These are phyloP conservation scores for Merops nubicus DNA, from an alignment of 2,113 vertebrate species.

Conservation along the genomic window DNA sequence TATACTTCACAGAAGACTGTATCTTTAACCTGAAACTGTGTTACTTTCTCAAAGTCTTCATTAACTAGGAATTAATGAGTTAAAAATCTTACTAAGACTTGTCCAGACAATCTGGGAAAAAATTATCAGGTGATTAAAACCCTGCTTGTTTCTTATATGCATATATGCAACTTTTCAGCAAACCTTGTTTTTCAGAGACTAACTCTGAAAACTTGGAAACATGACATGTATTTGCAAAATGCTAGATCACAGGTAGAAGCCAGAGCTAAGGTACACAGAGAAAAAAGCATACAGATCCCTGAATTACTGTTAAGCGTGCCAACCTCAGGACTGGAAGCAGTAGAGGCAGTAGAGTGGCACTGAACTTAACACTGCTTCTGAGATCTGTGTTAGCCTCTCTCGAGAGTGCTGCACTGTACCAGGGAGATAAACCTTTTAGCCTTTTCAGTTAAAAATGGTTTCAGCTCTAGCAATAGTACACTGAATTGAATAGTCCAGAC, in stretches of 20 bases:
- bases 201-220: not conserved
- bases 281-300: not conserved
- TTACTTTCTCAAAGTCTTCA: not conserved
- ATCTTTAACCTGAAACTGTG: not conserved
- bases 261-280: not conserved
- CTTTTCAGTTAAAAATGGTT: not conserved
- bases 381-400: not conserved
- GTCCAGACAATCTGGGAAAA: not conserved
- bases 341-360: not conserved
- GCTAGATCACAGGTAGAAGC: not conserved
- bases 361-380: not conserved
- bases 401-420: not conserved
- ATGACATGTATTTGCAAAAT: not conserved
- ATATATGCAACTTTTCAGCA: not conserved
- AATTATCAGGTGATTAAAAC: not conserved
- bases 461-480: not conserved
- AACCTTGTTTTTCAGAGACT: not conserved
- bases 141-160: not conserved
- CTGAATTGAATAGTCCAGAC: not conserved
- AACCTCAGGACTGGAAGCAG: not conserved
- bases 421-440: not conserved
- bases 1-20: not conserved
- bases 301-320: not conserved
- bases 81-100: not conserved
- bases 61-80: not conserved